A percentile compares a stretch with the other conserved stretches of the same genome.
phyloP scores from a whole-genome alignment of 2,797 vertebrate genomes.

The Epinephelus malabaricus region DNA sequence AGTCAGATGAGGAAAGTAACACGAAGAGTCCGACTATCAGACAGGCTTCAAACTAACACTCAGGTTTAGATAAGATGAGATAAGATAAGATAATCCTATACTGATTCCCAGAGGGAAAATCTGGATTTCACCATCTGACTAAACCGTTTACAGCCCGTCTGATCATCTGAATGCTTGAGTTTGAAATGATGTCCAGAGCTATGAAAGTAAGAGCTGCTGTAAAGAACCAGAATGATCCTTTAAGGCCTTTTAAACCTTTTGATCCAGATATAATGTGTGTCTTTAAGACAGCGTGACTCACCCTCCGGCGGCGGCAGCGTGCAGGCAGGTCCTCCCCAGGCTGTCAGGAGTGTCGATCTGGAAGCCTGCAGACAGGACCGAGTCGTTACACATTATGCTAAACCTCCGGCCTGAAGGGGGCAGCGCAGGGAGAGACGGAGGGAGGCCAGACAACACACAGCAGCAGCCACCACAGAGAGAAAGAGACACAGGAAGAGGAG shows the following conservation, averaged over 20 bases:
- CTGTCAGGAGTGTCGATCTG: conserved; percentile 97
- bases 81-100: no score
- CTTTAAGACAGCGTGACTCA: conserved; percentile 79
- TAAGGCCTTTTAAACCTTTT: no score
- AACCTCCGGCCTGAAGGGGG: conserved; percentile 92
- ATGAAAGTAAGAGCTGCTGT: neutral
- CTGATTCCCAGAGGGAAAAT: no score
- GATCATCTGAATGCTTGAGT: neutral
- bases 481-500: conserved; percentile 10
- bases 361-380: conserved; percentile 98
- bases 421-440: conserved; percentile 46
- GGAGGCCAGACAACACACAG: conserved; percentile 61
- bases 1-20: no score
- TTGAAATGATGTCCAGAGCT: neutral
- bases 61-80: no score
- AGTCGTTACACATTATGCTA: conserved; percentile 97
- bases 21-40: no score
- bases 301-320: conserved; percentile 97
- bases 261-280: no score
- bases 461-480: conserved; percentile 49
- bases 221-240: no score
- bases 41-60: no score
- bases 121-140: neutral
- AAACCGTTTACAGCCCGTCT: neutral
- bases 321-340: conserved; percentile 97